phyloP scores from a whole-genome alignment of 2,113 vertebrate species.

The Macrotis lagotis region DNA sequence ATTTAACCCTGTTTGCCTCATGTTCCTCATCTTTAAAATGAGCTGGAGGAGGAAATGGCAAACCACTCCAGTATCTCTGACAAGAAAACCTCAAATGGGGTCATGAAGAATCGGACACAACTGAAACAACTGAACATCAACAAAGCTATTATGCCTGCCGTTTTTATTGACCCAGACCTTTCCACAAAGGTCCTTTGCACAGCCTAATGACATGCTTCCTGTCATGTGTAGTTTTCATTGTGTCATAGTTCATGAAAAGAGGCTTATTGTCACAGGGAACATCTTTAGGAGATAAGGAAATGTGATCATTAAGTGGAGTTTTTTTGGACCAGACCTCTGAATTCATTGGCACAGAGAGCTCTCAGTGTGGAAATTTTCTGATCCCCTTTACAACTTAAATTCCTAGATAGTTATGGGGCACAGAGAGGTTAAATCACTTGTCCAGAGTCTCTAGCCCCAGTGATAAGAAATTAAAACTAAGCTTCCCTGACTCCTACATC shows the following conservation, averaged over 20 bases:
- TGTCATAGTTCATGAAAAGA: constrained; percentile 49
- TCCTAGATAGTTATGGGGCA: not conserved
- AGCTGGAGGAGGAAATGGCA: not conserved
- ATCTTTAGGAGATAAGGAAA: constrained; percentile 54
- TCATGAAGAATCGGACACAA: not conserved
- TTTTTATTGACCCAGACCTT: constrained; percentile 62
- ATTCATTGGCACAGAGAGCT: not conserved
- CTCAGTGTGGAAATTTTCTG: not conserved
- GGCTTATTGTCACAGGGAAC: constrained; percentile 54
- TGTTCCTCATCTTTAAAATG: not conserved
- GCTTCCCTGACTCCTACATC: not conserved
- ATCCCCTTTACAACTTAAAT: not conserved
- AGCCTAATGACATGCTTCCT: constrained; percentile 21
- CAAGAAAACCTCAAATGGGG: not conserved
- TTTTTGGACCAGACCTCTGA: not conserved
- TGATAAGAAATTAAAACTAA: not conserved
- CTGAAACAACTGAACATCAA: constrained; percentile 1
- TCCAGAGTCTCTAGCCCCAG: not conserved
- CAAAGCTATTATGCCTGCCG: constrained; percentile 58
- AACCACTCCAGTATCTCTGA: not conserved
- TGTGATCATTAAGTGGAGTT: constrained; percentile 34
- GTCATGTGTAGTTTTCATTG: constrained; percentile 53
- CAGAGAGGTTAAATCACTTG: not conserved
- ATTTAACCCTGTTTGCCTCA: not conserved
- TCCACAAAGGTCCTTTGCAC: constrained; percentile 56